phyloP scores from a whole-genome alignment of 2,113 vertebrate species.

The Pterocles orientalis region DNA sequence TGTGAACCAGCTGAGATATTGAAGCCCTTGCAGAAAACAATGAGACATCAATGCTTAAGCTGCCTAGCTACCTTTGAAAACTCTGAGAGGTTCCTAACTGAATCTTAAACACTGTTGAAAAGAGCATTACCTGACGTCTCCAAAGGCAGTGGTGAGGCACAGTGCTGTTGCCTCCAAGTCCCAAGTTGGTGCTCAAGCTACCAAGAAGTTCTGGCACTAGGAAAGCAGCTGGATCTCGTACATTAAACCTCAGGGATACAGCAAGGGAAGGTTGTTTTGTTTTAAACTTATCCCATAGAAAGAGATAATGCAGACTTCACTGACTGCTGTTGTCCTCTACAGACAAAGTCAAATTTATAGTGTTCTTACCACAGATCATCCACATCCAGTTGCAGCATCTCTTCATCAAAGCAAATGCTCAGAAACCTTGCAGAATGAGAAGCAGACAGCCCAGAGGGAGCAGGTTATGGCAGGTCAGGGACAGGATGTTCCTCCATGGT shows the following conservation, averaged over 20 bases:
- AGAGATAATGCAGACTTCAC: neutral
- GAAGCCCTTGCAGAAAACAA: neutral
- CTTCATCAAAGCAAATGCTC: neutral
- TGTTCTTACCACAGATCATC: neutral
- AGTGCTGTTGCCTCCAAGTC: neutral
- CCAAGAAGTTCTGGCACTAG: neutral
- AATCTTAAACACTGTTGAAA: neutral
- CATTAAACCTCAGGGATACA: neutral
- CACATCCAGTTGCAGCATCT: neutral
- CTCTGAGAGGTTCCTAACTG: neutral
- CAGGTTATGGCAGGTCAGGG: neutral
- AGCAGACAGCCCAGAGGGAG: neutral
- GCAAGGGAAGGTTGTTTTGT: neutral
- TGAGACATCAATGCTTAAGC: neutral
- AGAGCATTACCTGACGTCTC: neutral
- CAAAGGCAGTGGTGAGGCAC: neutral
- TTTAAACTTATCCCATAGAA: neutral
- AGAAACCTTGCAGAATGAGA: neutral
- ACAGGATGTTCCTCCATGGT: neutral
- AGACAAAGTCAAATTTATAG: neutral
- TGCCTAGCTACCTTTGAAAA: neutral
- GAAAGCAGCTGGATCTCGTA: fast-evolving
- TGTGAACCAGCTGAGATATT: neutral
- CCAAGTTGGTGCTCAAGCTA: neutral
- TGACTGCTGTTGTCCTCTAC: neutral